These are phyloP conservation scores for Autographa pulchrina DNA, from an alignment of 2,888 invertebrate species.

Conservation along the genomic window DNA sequence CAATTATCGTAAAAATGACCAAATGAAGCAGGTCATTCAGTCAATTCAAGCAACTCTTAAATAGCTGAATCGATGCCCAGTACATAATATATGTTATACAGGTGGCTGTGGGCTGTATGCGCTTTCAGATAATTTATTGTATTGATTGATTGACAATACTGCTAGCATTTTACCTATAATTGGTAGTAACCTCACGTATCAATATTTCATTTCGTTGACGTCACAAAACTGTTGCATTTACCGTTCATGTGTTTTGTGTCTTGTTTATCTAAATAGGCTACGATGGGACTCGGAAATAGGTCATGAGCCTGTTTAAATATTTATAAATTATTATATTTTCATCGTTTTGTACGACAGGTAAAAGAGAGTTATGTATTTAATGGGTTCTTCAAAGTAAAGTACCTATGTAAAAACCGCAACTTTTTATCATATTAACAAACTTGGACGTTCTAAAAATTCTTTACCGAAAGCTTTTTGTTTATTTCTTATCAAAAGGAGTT, in stretches of 20 bases:
- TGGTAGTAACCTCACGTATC: not conserved
- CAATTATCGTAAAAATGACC: too few relatives aligned
- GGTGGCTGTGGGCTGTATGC: not conserved
- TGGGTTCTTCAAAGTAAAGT: too few relatives aligned
- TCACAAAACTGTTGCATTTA: not conserved
- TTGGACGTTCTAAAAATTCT: not conserved
- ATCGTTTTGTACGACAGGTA: too few relatives aligned
- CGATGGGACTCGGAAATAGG: not conserved
- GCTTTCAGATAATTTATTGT: not conserved
- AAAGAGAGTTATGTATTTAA: too few relatives aligned
- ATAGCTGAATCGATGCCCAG: too few relatives aligned
- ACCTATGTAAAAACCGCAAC: not conserved
- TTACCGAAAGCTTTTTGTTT: not conserved
- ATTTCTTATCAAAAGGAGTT: constrained; percentile 3
- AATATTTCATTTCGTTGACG: not conserved
- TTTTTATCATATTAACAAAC: not conserved
- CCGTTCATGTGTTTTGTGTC: too few relatives aligned
- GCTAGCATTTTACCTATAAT: not conserved
- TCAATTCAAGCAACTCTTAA: too few relatives aligned
- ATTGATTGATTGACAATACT: constrained; percentile 8
- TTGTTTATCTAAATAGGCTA: not conserved
- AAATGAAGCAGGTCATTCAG: too few relatives aligned
- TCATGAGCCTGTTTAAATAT: not conserved
- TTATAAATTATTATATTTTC: too few relatives aligned
- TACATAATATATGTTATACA: not conserved